Evolutionary conservation across 2,888 invertebrate species (phyloP).

Genomic region (Corbicula japonica): DNA sequence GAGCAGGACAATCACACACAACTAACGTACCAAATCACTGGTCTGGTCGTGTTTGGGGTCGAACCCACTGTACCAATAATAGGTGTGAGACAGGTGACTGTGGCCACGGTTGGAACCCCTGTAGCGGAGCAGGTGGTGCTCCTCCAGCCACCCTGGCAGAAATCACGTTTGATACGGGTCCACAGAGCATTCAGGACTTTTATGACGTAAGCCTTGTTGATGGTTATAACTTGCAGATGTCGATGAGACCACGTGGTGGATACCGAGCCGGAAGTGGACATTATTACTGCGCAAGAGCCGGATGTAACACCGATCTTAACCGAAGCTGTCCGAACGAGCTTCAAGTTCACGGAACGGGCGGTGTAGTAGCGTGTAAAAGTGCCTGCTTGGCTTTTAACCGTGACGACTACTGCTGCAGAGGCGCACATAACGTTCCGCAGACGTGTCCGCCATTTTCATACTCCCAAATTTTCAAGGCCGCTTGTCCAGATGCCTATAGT

Average conservation of each 20-base stretch:
- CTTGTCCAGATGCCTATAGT: slow-evolving; percentile 88
- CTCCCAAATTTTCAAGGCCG: slow-evolving; percentile 87
- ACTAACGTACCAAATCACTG: slow-evolving; percentile 42
- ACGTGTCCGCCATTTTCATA: slow-evolving; percentile 86
- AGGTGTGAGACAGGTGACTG: slow-evolving; percentile 81
- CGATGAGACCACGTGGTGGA: slow-evolving; percentile 46
- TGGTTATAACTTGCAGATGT: slow-evolving; percentile 86
- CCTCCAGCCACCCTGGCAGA: slow-evolving; percentile 75
- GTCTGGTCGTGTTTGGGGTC: slow-evolving; percentile 85
- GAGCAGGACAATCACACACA: neutral
- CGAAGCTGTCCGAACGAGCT: slow-evolving; percentile 85
- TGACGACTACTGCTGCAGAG: no score
- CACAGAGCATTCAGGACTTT: slow-evolving; percentile 85
- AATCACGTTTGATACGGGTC: slow-evolving; percentile 61
- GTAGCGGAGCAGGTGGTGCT: slow-evolving; percentile 83
- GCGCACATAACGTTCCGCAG: slow-evolving; percentile 85
- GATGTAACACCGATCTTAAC: slow-evolving; percentile 86
- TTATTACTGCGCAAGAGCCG: slow-evolving; percentile 69
- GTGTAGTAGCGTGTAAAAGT: no score
- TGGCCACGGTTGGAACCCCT: slow-evolving; percentile 85
- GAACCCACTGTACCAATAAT: slow-evolving; percentile 85
- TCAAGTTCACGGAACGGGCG: slow-evolving; percentile 32
- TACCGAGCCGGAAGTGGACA: neutral
- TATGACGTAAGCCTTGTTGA: slow-evolving; percentile 88
- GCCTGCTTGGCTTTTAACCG: slow-evolving; percentile 87